Evolutionary conservation across 2,113 vertebrate species (phyloP), one percentile per base, ranked within the genome.

Genomic region (Anoplopoma fimbria): DNA sequence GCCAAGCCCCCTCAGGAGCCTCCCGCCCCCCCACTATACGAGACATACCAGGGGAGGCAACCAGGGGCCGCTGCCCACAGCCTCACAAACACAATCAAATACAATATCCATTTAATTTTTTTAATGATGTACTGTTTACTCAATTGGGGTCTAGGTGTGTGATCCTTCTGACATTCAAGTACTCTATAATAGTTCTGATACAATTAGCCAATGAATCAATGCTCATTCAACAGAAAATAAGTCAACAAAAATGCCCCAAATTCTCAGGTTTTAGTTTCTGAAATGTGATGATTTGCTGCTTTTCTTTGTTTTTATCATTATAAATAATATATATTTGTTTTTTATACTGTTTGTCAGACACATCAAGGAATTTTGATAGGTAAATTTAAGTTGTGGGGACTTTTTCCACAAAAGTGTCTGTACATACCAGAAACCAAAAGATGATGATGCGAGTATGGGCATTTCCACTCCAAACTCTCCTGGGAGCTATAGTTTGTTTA

Each of bases 1-100:
- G 93, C 93, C 93, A 94, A 1, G 89, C 88, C n/a, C 91, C 92
- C 6, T 60, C 27, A 1, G 72, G 47, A 29, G 92, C 88, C 38
- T 87, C 84, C 31, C 17, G 65, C 4, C 93, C 93, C 40, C 91
- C 94, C 9, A 93, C 58, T 36, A 94, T 69, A 45, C 90, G 90
- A 23, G 85, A 85, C 1, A 1, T 9, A 9, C 82, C 86, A 3
- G 88, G 87, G 2, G 78, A 61, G 3, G 3, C n/a, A 0, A 82
- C 73, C 60, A 88, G 49, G 25, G 34, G 27, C 6, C 67, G 86
- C 58, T 83, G 38, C 31, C 93, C 91, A 72, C 93, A 94, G 57
- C 55, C 90, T 91, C 0, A 23, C 10, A 34, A 60, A 61, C 38
- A 58, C 14, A 63, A 55, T 9, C 7, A 69, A 47, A 69, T 3